Percentiles rank a stretch among this genome's conserved stretches.
phyloP scores from a whole-genome alignment of 2,113 vertebrate genomes.

The Nematolebias whitei region DNA sequence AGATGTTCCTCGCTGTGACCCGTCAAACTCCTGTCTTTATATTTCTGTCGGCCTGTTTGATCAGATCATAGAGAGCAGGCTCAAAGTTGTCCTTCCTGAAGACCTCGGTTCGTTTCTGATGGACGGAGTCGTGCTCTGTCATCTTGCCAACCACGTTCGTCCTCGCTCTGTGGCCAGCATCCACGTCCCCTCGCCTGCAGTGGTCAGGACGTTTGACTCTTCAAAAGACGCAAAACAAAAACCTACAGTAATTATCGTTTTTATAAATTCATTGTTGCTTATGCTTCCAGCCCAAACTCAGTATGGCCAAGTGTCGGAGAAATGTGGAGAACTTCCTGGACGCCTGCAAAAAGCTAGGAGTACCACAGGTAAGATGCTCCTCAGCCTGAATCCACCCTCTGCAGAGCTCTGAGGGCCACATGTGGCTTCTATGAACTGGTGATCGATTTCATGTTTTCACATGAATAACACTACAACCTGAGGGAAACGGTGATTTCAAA shows the following conservation, averaged over 20 bases:
- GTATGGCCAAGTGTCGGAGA: conserved; percentile 97
- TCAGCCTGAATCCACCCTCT: too few species aligned
- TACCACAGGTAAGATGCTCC: conserved; percentile 87
- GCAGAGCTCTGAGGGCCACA: too few species aligned
- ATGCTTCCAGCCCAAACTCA: conserved; percentile 90
- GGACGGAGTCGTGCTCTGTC: conserved; percentile 94
- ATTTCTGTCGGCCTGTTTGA: neutral
- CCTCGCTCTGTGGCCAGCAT: conserved; percentile 92
- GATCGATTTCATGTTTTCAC: conserved; percentile 15
- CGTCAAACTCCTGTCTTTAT: too few species aligned
- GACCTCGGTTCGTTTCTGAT: conserved; percentile 90
- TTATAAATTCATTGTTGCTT: neutral
- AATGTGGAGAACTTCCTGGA: conserved; percentile 98
- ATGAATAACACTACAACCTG: neutral
- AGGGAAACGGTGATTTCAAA: neutral
- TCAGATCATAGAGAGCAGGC: conserved; percentile 92
- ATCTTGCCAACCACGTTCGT: conserved; percentile 91
- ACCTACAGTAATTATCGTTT: too few species aligned
- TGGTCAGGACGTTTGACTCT: conserved; percentile 62
- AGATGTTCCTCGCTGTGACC: too few species aligned
- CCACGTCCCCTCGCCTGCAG: conserved; percentile 93
- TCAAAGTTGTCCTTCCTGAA: conserved; percentile 90
- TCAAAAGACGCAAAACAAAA: neutral
- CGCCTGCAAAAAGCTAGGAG: conserved; percentile 93
- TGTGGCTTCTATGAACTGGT: conserved; percentile 39